Conservation (phyloP, 2,888 invertebrate genomes). For the Ernsta delagoae region DNA sequence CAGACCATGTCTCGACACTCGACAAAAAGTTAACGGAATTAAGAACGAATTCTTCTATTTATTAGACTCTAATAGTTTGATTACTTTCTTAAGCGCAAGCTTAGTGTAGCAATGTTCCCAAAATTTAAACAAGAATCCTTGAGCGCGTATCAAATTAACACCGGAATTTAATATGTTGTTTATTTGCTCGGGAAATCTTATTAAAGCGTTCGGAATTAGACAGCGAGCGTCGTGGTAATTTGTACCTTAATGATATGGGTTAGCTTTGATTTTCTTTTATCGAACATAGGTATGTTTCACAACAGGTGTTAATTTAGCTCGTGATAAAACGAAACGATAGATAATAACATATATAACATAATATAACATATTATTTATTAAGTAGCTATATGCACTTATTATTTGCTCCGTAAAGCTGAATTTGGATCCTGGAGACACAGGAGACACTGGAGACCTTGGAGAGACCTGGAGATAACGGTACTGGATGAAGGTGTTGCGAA, state of each 20-base stretch:
- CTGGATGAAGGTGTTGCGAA: too few relatives aligned
- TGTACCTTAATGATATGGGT: neutral
- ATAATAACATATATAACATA: too few relatives aligned
- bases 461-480: too few relatives aligned
- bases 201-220: slow-evolving; percentile 9
- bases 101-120: neutral
- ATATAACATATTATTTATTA: too few relatives aligned
- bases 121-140: slow-evolving; percentile 5
- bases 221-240: neutral
- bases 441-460: too few relatives aligned
- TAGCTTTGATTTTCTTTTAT: neutral
- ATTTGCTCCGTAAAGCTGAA: too few relatives aligned
- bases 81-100: neutral
- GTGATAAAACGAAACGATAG: slow-evolving; percentile 27
- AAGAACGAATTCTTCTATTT: too few relatives aligned
- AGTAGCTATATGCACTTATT: too few relatives aligned
- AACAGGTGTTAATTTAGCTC: slow-evolving; percentile 1
- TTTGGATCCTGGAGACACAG: too few relatives aligned
- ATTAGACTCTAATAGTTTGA: neutral
- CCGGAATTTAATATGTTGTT: slow-evolving; percentile 35
- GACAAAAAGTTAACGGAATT: too few relatives aligned
- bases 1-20: too few relatives aligned
- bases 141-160: slow-evolving; percentile 22
- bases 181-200: slow-evolving; percentile 29
- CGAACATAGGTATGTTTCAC: neutral